Conservation (phyloP, 2,113 vertebrate genomes). For the Cochlearius cochlearius region DNA sequence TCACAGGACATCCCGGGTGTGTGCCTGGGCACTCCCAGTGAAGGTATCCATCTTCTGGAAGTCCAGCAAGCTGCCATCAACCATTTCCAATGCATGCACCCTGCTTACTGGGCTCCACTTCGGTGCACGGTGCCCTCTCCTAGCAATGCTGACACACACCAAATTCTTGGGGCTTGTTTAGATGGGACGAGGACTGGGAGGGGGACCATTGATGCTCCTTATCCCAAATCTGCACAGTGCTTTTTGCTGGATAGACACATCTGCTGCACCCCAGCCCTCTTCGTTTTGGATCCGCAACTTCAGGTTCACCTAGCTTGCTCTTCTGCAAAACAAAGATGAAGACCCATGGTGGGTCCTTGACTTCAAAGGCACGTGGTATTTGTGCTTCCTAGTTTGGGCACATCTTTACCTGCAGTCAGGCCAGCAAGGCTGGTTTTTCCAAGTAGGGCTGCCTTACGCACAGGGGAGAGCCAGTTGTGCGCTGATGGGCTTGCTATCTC, state of each 20-base stretch:
- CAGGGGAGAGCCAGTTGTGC: not conserved
- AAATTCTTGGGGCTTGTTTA: not conserved
- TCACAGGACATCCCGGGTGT: not conserved
- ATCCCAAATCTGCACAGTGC: not conserved
- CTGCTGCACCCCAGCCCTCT: not conserved
- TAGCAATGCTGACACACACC: not conserved
- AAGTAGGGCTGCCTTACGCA: not conserved
- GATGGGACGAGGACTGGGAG: not conserved
- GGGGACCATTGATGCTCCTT: accelerated
- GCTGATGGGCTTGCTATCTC: not conserved
- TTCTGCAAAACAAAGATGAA: not conserved
- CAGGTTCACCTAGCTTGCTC: not conserved
- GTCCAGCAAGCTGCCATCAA: not conserved
- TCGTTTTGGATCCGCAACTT: not conserved
- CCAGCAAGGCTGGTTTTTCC: not conserved
- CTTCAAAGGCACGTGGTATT: not conserved
- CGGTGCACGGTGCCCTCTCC: accelerated
- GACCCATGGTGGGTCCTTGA: not conserved
- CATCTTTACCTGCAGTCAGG: not conserved
- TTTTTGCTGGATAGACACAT: not conserved
- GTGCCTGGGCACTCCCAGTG: not conserved
- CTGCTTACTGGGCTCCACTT: not conserved
- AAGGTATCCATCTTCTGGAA: not conserved
- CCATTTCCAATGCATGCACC: not conserved
- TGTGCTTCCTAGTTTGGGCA: not conserved